Base-by-base conservation (phyloP, 92 coral and sea anemone species). In the Blastomussa wellsi region DNA sequence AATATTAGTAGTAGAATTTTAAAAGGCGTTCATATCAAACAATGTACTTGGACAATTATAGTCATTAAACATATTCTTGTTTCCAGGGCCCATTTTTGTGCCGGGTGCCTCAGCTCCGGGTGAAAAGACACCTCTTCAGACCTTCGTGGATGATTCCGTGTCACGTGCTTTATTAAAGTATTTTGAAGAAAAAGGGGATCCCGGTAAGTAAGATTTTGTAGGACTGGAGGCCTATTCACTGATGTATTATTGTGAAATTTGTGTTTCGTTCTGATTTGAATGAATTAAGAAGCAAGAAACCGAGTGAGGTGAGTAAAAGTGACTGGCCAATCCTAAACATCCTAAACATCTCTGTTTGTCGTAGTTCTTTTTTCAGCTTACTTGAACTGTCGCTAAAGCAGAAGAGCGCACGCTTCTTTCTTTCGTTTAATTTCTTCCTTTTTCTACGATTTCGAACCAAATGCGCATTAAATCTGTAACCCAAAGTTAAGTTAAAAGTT, bases 31-130 rank as follows among this genome's bases (percentile, higher is more conserved):
- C 59, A 52, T 52, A 22, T 52, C 59, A 13, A 57, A 57, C 64
- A n/a, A n/a, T n/a, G n/a, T n/a, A n/a, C 64, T 7, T 19, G 31
- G 51, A 41, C 48, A 37, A 11, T 73, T 5, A 19, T 20, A 14
- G 28, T 37, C 22, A 16, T 41, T 16, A 15, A 13, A 51, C 26
- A 2, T n/a, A 28, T 62, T 62, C 14, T n/a, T 62, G 68, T 41
- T 41, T 44, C 4, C 71, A 83, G 87, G 87, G 6, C 73, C 87
- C 14, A 59, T 38, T 74, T 83, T 83, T 83, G 87, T 83, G 12
- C 80, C 87, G 0, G 66, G 87, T 29, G 87, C 74, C 64, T 12
- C 73, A 44, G 47, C 48, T 1, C 74, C 79, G 2, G 65, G 73
- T 33, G 79, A 74, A 1, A 74, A 60, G 42, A 82, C 86, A 60